Evolutionary conservation across 2,113 vertebrate species (phyloP), one percentile per base, ranked within the genome.

Genomic region (Thalassarche chlororhynchos): DNA sequence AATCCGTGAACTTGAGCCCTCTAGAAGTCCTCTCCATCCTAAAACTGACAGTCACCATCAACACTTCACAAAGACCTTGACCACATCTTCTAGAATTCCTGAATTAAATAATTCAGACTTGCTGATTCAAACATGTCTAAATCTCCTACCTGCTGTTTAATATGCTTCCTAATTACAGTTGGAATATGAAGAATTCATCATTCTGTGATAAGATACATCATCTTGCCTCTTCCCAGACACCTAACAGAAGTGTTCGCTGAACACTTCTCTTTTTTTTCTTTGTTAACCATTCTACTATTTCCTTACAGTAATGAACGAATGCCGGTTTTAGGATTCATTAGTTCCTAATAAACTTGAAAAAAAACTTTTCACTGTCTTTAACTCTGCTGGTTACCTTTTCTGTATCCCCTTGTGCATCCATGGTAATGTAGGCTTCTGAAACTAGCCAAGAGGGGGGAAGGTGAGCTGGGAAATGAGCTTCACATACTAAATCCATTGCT

Each of bases 131-230:
- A 91, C 61, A 52, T 10, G 66, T 72, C 87, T 76, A 51, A 17
- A 68, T 93, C 60, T 93, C 81, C 91, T 91, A 87, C 89, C 95
- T 96, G 87, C 94, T 93, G 97, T 79, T 96, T 93, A 87, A 96
- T 89, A 84, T 17, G 29, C 91, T 87, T 74, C 85, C 87, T 92
- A 96, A 84, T 96, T 94, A 68, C 84, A 96, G 89, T 4, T 71
- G 87, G 74, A 89, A 89, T 84, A 92, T 66, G 91, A 96, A 87
- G 94, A 94, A 95, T 93, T 91, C 80, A 71, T 93, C 72, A 93
- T 38, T 86, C 87, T 80, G 54, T 70, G 80, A 31, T 69, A 71
- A 93, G 87, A 91, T 60, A 42, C 46, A 92, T 75, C 80, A 79
- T 31, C 66, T 44, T 62, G 51, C 91, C 69, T 89, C 65, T 89